Base-by-base conservation (phyloP, 2,797 vertebrate species). In the Enteromius trimaculatus region DNA sequence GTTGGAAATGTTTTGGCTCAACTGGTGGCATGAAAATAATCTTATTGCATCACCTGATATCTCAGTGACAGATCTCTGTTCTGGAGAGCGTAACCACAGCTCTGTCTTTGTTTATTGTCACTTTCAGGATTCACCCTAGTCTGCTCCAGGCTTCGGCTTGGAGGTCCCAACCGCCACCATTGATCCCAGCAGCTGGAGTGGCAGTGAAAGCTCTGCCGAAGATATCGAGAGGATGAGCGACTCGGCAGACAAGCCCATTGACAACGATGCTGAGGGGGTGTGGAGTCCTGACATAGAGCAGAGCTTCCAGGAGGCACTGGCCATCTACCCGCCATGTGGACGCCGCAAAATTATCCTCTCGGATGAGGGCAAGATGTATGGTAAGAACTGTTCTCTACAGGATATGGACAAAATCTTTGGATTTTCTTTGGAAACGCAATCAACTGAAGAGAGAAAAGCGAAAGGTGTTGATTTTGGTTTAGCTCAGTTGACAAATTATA, bases 341-440 rank as follows among this genome's bases (percentile, higher is more conserved):
- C 96, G 98, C 90, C 95, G 98, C 92, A 99, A 99, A 95, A 99
- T 99, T 95, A 99, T 99, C 93, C 95, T 99, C 87, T 99, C 98
- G 39, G 98, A 99, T 80, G 98, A 99, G 94, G 98, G 98, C 91
- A 99, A 99, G 95, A 99, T 99, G 98, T 99, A 99, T 94, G 98
- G 98, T 99, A 95, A 98, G 98, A 97, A 83, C 47, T 6, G 23
- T 62, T 58, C n/a, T 1, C 2, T 42, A 47, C 29, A 8, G 21
- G 37, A 53, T 66, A 11, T 0, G 4, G 10, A 34, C 64, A 44
- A 19, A 55, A 71, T 37, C 21, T n/a, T n/a, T n/a, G n/a, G n/a
- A 58, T 3, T 53, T 69, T 80, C 31, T 34, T 51, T 2, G 16
- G n/a, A 55, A 55, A 42, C 6, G 9, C 16, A 69, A 14, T 58